Base-by-base conservation (phyloP, 2,113 vertebrate genomes). In the Alectura lathami region DNA sequence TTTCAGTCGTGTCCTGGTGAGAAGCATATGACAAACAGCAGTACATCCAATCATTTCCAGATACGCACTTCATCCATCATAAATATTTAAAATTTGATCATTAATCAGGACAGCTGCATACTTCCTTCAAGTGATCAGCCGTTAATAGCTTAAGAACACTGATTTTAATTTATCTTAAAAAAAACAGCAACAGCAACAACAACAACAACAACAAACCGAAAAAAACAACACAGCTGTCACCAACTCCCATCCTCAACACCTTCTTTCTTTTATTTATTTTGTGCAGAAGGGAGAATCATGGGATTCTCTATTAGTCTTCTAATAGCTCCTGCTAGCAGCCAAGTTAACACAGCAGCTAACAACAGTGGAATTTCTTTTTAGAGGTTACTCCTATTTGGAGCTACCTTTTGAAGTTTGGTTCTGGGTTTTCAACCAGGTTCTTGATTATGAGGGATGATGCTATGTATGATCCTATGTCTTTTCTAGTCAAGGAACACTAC, bases 1-100 rank as follows among this genome's bases (percentile, higher is more conserved):
- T 89, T 89, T 80, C 78, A 42, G 48, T 11, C 29, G 83, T 43
- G 8, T 64, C 91, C 91, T 77, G 80, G 87, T 91, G 94, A 96
- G 88, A 93, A 68, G 81, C 59, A 68, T 36, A 30, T 2, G 82
- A 92, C 56, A 69, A 89, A 86, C 84, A 64, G 73, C 38, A 45
- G 78, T 42, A 53, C 22, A 18, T 27, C 34, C 16, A 34, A 40
- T 78, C 6, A 22, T 91, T 96, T 86, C 56, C 72, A 93, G 63
- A 43, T 48, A 45, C 23, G 34, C 59, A 62, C 89, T 97, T 83
- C 80, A 96, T 96, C 89, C 32, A 30, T 92, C 94, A 92, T 87
- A 93, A 95, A 96, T 95, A 94, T 89, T 96, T 97, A 97, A 96
- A 97, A 95, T 94, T 92, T 91, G 96, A 75, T 88, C 89, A 89